A percentile compares a stretch with the other conserved stretches of the same genome.
phyloP scores from a whole-genome alignment of 2,113 vertebrate species.

The Rhinolophus sinicus region DNA sequence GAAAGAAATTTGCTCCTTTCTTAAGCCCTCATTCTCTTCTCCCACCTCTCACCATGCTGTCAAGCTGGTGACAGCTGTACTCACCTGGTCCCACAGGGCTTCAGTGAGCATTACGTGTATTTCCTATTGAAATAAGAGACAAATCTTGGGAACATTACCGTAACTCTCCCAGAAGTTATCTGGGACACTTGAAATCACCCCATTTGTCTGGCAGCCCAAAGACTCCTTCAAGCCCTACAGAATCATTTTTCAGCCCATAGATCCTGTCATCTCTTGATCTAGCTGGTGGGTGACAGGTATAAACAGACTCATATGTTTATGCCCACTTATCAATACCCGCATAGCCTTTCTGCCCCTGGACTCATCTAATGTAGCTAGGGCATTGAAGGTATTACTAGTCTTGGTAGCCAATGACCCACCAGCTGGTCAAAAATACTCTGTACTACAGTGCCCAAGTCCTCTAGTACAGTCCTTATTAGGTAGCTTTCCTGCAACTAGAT shows the following conservation, averaged over 20 bases:
- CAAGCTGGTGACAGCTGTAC: not conserved
- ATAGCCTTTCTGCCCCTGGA: not conserved
- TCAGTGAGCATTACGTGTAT: constrained; percentile 48
- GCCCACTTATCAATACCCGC: not conserved
- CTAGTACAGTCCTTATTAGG: not conserved
- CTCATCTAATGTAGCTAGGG: not conserved
- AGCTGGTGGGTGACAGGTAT: not conserved
- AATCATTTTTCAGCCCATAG: not conserved
- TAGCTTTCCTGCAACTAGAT: not conserved
- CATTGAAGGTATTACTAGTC: not conserved
- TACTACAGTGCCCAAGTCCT: not conserved
- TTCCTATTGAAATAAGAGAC: constrained; percentile 63
- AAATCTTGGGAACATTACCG: constrained; percentile 22
- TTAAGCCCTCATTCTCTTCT: not conserved
- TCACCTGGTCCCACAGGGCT: constrained; percentile 73
- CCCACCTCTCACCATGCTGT: not conserved
- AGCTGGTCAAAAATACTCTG: not conserved
- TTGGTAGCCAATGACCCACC: not conserved
- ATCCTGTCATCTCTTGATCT: not conserved
- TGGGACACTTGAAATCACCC: not conserved
- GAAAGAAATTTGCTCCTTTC: not conserved
- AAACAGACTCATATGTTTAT: not conserved
- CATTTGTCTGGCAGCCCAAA: not conserved
- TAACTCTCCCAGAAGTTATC: not conserved
- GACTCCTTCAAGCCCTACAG: not conserved